Percentiles rank a stretch among this genome's conserved stretches.
These are phyloP conservation scores for Platygyra sinensis DNA, from an alignment of 64 coral and sea anemone genomes.

Conservation along the genomic window DNA sequence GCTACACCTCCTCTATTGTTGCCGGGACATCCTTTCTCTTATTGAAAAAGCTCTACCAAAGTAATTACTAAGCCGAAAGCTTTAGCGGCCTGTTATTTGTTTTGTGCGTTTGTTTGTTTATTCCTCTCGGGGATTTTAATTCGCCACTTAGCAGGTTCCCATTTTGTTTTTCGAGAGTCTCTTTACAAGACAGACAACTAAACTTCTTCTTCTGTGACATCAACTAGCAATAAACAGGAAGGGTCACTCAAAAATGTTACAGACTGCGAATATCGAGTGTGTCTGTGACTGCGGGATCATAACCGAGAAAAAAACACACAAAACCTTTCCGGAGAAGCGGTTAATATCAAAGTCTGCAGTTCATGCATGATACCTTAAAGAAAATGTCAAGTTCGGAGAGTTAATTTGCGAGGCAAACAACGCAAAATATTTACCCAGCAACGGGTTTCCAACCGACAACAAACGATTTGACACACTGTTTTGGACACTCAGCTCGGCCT, in stretches of 20 bases:
- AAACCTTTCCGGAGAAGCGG: not conserved
- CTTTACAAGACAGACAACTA: not conserved
- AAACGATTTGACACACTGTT: not conserved
- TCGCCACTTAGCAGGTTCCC: constrained; percentile 18
- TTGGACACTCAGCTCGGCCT: not conserved
- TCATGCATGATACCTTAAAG: not conserved
- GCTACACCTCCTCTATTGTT: not conserved
- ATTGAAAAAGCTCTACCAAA: constrained; percentile 15
- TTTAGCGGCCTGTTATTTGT: constrained; percentile 1
- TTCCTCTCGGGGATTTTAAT: constrained; percentile 12
- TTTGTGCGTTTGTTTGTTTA: constrained; percentile 2
- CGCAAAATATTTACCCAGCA: not conserved
- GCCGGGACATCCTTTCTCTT: not conserved
- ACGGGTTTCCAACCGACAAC: not conserved
- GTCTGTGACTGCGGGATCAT: not conserved
- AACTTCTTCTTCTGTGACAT: not conserved
- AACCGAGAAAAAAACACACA: not conserved
- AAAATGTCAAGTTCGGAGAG: not conserved
- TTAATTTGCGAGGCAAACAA: constrained; percentile 6
- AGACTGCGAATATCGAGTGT: not conserved
- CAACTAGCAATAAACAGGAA: not conserved
- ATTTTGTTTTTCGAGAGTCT: not conserved
- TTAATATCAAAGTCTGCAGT: not conserved
- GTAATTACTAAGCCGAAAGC: not conserved
- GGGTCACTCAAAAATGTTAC: not conserved